These are phyloP conservation scores for Momotus momota DNA, from an alignment of 2,797 vertebrate species.

Conservation along the genomic window DNA sequence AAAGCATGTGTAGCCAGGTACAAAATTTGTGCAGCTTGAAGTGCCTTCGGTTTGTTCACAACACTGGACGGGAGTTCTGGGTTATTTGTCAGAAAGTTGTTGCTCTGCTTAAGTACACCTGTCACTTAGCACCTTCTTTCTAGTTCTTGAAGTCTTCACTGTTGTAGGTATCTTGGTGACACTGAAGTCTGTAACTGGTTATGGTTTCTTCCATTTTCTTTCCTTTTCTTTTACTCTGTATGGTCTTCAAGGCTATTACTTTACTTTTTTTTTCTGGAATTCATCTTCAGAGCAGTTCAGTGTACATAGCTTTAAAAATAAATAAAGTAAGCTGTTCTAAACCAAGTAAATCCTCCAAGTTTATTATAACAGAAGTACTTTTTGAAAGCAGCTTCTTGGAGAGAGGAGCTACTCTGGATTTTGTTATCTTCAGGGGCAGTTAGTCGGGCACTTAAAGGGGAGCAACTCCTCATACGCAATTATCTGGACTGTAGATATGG, in stretches of 20 bases:
- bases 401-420: not conserved
- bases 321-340: not conserved
- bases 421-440: not conserved
- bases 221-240: not conserved
- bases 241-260: not conserved
- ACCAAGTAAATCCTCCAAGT: not conserved
- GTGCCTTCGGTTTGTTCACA: not conserved
- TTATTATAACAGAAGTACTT: not conserved
- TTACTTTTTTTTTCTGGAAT: not conserved
- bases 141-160: constrained; percentile 21
- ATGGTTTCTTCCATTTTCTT: not conserved
- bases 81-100: not conserved
- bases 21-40: not conserved
- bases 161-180: constrained; percentile 36
- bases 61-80: not conserved
- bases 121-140: constrained; percentile 33
- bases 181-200: not conserved
- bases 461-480: not conserved
- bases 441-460: not conserved
- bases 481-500: not conserved
- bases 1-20: not conserved
- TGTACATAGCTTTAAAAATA: not conserved
- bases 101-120: not conserved
- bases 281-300: not conserved
- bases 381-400: not conserved